Conservation (phyloP, 2,888 invertebrate genomes). For the Antitype chi region DNA sequence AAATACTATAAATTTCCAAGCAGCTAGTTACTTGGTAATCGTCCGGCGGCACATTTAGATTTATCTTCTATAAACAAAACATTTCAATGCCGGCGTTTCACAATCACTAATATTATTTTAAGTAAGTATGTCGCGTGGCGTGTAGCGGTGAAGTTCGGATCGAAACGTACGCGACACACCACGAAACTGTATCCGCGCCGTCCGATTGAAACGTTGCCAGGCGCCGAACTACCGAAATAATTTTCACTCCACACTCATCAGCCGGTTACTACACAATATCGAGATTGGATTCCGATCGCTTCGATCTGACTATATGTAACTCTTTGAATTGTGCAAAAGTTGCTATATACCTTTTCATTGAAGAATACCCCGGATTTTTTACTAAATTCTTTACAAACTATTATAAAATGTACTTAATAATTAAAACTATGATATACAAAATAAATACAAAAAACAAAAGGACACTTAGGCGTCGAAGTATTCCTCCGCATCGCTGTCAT, state of each 20-base stretch:
- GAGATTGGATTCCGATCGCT: constrained; percentile 70
- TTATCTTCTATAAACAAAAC: constrained; percentile 63
- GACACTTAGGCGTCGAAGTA: too few species aligned
- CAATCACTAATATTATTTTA: constrained; percentile 77
- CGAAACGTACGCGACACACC: constrained; percentile 78
- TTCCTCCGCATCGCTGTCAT: too few species aligned
- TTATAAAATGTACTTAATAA: too few species aligned
- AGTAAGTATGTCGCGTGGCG: constrained; percentile 77
- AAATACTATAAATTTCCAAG: constrained; percentile 51
- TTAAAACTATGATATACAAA: too few species aligned
- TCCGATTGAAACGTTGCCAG: constrained; percentile 86
- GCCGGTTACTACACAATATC: constrained; percentile 72
- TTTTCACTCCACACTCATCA: constrained; percentile 82
- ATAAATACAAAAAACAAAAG: too few species aligned
- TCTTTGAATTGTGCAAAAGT: constrained; percentile 5
- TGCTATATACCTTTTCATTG: background rate
- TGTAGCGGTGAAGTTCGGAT: constrained; percentile 71
- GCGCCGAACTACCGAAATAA: constrained; percentile 86
- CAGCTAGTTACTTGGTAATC: constrained; percentile 53
- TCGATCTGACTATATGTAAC: constrained; percentile 26
- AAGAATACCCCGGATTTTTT: background rate
- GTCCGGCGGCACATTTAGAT: constrained; percentile 55
- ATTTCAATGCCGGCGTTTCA: constrained; percentile 73
- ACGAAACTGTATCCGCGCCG: constrained; percentile 72
- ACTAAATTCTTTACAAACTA: background rate